These are phyloP conservation scores for Neelides sp. DNA, from an alignment of 1,140 invertebrate genomes.

Conservation along the genomic window DNA sequence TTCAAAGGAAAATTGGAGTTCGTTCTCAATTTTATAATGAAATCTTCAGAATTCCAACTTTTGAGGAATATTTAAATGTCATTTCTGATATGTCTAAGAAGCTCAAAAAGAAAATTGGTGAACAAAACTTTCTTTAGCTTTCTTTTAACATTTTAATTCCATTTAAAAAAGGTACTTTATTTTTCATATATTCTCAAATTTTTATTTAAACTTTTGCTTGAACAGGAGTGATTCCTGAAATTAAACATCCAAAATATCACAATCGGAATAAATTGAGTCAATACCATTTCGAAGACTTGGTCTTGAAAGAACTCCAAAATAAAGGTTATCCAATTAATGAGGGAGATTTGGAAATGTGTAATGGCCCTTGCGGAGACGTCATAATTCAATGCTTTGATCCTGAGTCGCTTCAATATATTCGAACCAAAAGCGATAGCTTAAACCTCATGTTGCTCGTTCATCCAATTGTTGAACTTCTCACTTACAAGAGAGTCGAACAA, in stretches of 20 bases:
- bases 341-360: not conserved
- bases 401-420: slow-evolving; percentile 16
- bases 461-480: not conserved
- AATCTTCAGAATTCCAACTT: slow-evolving; percentile 22
- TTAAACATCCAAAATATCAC: slow-evolving; percentile 18
- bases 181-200: not conserved
- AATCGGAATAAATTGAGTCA: not conserved
- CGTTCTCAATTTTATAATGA: slow-evolving; percentile 18
- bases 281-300: slow-evolving; percentile 14
- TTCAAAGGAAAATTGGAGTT: slow-evolving; percentile 14
- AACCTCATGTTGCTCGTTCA: slow-evolving; percentile 13
- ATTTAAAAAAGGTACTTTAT: not conserved
- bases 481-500: not conserved
- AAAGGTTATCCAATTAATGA: slow-evolving; percentile 14
- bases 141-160: not conserved
- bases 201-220: not conserved
- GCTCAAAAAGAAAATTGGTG: slow-evolving; percentile 16
- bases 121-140: not conserved
- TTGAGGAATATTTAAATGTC: slow-evolving; percentile 26
- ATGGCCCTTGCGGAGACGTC: slow-evolving; percentile 8
- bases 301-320: slow-evolving; percentile 3
- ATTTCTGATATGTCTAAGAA: slow-evolving; percentile 20
- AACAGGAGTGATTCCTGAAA: slow-evolving; percentile 22
- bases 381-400: slow-evolving; percentile 26
- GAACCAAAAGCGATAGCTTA: not conserved